phyloP scores from a whole-genome alignment of 2,797 vertebrate species.

The Channallabes apus region DNA sequence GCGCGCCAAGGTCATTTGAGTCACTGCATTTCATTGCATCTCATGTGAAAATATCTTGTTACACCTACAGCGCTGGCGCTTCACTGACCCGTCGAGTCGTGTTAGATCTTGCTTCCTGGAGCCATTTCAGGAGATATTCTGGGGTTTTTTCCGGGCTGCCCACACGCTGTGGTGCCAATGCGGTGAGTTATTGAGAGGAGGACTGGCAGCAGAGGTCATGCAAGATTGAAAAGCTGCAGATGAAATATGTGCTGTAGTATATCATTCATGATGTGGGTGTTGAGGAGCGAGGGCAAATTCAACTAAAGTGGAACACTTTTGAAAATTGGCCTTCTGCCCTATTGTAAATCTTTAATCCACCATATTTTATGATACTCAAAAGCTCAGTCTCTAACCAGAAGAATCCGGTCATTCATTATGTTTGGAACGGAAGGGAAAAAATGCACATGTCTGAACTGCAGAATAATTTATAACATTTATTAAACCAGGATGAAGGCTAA shows the following conservation, averaged over 20 bases:
- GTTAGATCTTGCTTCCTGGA: slow-evolving; percentile 64
- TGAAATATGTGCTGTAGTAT: slow-evolving; percentile 37
- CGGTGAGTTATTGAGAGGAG: slow-evolving; percentile 24
- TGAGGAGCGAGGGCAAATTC: slow-evolving; percentile 9
- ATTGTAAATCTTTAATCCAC: slow-evolving; percentile 26
- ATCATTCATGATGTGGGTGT: slow-evolving; percentile 44
- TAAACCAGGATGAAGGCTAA: neutral
- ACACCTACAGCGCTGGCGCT: slow-evolving; percentile 27
- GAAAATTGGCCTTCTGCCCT: slow-evolving; percentile 26
- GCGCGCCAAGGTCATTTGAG: slow-evolving; percentile 19
- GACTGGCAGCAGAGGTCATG: slow-evolving; percentile 51
- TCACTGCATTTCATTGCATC: neutral
- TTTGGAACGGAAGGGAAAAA: neutral
- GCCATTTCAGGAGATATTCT: slow-evolving; percentile 63
- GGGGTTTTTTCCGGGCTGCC: slow-evolving; percentile 34
- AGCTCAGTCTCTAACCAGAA: neutral
- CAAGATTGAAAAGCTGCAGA: slow-evolving; percentile 48
- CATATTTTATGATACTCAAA: slow-evolving; percentile 10
- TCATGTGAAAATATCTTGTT: slow-evolving; percentile 35
- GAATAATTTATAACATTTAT: neutral
- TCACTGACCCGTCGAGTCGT: slow-evolving; percentile 63
- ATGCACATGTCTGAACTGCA: neutral
- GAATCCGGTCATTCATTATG: neutral
- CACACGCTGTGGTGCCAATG: slow-evolving; percentile 38
- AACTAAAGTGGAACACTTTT: slow-evolving; percentile 29